Base-by-base conservation (phyloP, 2,888 invertebrate genomes). In the Oscheius sp. region DNA sequence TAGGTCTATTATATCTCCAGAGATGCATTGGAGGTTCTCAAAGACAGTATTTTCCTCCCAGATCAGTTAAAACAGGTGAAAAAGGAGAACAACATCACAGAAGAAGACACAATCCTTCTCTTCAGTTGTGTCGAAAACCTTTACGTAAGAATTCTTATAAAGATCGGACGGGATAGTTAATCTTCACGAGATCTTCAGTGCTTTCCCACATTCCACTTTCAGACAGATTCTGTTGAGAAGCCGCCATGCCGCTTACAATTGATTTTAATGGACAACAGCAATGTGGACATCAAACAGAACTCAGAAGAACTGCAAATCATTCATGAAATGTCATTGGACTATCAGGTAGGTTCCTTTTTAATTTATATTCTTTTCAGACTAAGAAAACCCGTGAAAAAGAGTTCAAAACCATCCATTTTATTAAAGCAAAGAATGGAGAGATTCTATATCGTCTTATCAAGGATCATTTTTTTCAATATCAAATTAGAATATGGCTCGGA, bases 231-330 rank as follows among this genome's bases (percentile, higher is more conserved):
- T 8, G 9, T 5, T 49, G 5, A 32, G 5, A 30, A 17, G 20
- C 14, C 49, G 2, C 62, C 62, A 20, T 62, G 62, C 22, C 28
- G 33, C 8, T 32, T 22, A 9, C 30, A 44, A 62, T 28, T 62
- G 14, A 44, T 59, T n/a, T 9, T 54, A 8, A 54, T 54, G 54
- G 54, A 54, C 24, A 32, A 20, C 4, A 17, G 8, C 33, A 36
- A 54, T 20, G 24, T 6, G 14, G 30, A 12, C 26, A 59, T 12
- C 28, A 41, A 44, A 59, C 6, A 30, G 14, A 22, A 32, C 32
- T 33, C 17, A 2, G 44, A 8, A 9, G 54, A 44, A n/a, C 17
- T 59, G 24, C 17, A 17, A 26, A 26, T 44, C 14, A 8, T 44
- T 3, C 44, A 24, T 2, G 44, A 41, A 1, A 12, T 30, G 5